Conservation (phyloP, 92 coral and sea anemone genomes). For the Zoanthus sociatus region DNA sequence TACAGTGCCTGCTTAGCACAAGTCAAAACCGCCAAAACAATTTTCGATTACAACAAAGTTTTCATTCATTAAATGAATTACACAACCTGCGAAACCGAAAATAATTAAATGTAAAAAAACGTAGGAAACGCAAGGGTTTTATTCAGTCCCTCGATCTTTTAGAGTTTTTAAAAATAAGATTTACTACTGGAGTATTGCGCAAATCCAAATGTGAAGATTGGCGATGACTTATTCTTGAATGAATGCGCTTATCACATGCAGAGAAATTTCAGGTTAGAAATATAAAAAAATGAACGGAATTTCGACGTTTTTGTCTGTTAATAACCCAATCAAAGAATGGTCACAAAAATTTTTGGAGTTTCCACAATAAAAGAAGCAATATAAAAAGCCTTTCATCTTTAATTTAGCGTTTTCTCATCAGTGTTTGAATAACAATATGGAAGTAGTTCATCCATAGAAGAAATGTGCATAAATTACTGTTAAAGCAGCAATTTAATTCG, state of each 20-base stretch:
- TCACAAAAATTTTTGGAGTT: not conserved
- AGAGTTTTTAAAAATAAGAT: not conserved
- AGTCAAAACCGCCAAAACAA: not conserved
- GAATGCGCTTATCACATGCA: not conserved
- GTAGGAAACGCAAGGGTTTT: not conserved
- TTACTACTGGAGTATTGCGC: not conserved
- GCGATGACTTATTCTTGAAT: not conserved
- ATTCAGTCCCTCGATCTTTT: not conserved
- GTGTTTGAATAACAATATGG: not conserved
- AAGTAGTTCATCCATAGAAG: conserved; percentile 38
- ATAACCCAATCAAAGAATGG: not conserved
- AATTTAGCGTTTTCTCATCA: conserved; percentile 18
- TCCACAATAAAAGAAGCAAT: not conserved
- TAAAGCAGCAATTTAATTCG: conserved; percentile 33
- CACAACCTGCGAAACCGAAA: conserved; percentile 8
- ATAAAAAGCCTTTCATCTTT: not conserved
- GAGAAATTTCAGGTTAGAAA: not conserved
- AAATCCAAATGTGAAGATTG: not conserved
- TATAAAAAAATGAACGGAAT: not conserved
- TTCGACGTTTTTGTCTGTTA: not conserved
- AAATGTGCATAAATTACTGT: conserved; percentile 46
- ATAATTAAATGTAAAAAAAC: not conserved
- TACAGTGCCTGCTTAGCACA: not conserved
- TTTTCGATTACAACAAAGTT: not conserved
- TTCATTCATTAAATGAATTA: not conserved